Percentiles rank a stretch among this genome's conserved stretches.
Evolutionary conservation across 2,113 vertebrate genomes (phyloP).

Genomic region (Aviceda subcristata): DNA sequence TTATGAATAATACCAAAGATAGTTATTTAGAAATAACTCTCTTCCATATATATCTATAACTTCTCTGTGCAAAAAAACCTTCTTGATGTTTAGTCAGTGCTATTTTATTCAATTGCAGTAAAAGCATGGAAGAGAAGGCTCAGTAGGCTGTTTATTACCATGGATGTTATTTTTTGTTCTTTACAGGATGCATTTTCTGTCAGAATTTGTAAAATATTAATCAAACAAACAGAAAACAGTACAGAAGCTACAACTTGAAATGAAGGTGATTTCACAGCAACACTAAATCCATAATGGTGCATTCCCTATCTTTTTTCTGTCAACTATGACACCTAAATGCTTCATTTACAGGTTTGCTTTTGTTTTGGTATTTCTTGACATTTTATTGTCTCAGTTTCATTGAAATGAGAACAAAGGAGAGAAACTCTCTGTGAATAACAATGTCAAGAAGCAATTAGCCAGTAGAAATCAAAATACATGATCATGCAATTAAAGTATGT

Average conservation of each 20-base stretch:
- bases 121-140: background rate
- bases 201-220: slow-evolving; percentile 67
- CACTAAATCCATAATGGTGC: slow-evolving; percentile 25
- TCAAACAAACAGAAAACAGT: slow-evolving; percentile 60
- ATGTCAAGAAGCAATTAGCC: slow-evolving; percentile 59
- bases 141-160: background rate
- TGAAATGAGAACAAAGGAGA: slow-evolving; percentile 54
- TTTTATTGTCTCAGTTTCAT: slow-evolving; percentile 12
- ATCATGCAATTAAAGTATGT: background rate
- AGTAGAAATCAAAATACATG: slow-evolving; percentile 10
- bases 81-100: background rate
- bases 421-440: slow-evolving; percentile 15
- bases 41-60: background rate
- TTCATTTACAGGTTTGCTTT: slow-evolving; percentile 64
- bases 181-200: slow-evolving; percentile 52
- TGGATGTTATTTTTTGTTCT: slow-evolving; percentile 44
- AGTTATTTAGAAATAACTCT: background rate
- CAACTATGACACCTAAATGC: slow-evolving; percentile 51
- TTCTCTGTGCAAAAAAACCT: background rate
- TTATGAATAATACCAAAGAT: background rate
- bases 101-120: slow-evolving; percentile 7
- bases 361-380: slow-evolving; percentile 58
- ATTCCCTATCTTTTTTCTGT: slow-evolving; percentile 40
- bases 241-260: slow-evolving; percentile 52
- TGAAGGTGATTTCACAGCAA: slow-evolving; percentile 43